These are phyloP conservation scores for Diaphora mendica DNA, from an alignment of 2,888 invertebrate genomes.

Conservation along the genomic window DNA sequence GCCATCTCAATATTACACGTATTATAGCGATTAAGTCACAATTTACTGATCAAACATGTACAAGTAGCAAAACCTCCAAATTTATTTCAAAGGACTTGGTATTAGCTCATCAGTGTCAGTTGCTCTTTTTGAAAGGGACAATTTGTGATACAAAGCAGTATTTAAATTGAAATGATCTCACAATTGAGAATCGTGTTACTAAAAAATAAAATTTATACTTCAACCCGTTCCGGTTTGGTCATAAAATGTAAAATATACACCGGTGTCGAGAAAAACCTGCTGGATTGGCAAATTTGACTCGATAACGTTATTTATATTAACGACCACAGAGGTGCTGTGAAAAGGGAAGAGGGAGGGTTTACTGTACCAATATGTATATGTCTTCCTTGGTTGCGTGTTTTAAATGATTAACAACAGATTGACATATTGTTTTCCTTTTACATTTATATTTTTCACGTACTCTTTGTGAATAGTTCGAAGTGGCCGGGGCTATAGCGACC, in stretches of 20 bases:
- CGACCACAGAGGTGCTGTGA: constrained; percentile 11
- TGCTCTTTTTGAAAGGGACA: neutral
- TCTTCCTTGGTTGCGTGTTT: constrained; percentile 1
- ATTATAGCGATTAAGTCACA: neutral
- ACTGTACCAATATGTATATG: neutral
- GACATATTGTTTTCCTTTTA: neutral
- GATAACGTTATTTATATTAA: constrained; percentile 55
- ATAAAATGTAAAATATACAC: constrained; percentile 50
- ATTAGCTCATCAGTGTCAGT: neutral
- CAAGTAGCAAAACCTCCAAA: neutral
- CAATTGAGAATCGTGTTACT: constrained; percentile 35
- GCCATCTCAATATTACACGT: neutral
- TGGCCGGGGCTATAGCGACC: neutral
- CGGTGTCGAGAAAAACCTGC: constrained; percentile 42
- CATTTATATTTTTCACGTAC: neutral
- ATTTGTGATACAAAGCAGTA: constrained; percentile 3
- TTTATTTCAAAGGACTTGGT: too few relatives aligned
- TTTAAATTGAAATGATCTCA: constrained; percentile 17
- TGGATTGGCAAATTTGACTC: constrained; percentile 48
- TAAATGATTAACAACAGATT: neutral
- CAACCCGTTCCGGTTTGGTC: constrained; percentile 34
- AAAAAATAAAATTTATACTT: constrained; percentile 45
- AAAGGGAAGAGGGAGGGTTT: neutral
- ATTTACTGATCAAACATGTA: neutral
- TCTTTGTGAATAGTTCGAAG: neutral